phyloP scores from a whole-genome alignment of 1,140 invertebrate genomes.

The Maniola jurtina region DNA sequence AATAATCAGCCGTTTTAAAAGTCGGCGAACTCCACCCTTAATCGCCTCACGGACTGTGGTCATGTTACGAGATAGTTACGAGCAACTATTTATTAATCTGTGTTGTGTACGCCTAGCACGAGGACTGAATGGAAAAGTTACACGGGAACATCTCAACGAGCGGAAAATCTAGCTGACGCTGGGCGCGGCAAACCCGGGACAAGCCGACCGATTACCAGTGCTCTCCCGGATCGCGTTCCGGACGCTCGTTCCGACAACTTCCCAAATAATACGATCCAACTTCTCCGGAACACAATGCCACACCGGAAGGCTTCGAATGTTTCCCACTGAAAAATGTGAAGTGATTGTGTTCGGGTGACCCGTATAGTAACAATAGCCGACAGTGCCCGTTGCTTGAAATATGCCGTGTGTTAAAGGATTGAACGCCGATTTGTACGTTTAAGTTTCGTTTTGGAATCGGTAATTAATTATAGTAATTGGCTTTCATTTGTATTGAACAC shows the following conservation, averaged over 20 bases:
- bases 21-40: too few species aligned
- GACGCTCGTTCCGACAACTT: slow-evolving; percentile 26
- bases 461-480: slow-evolving; percentile 14
- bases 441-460: slow-evolving; percentile 14
- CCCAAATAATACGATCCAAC: slow-evolving; percentile 40
- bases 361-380: slow-evolving; percentile 10
- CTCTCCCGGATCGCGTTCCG: slow-evolving; percentile 48
- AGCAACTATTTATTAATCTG: not conserved
- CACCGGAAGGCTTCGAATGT: slow-evolving; percentile 40
- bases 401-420: slow-evolving; percentile 24
- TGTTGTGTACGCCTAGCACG: not conserved
- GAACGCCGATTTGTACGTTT: slow-evolving; percentile 20
- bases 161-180: slow-evolving; percentile 33
- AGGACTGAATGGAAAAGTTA: slow-evolving; percentile 35
- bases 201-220: slow-evolving; percentile 40
- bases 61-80: too few species aligned
- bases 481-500: not conserved
- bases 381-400: slow-evolving; percentile 2
- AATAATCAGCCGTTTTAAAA: too few species aligned
- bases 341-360: slow-evolving; percentile 27
- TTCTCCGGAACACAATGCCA: slow-evolving; percentile 48
- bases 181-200: slow-evolving; percentile 44
- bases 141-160: slow-evolving; percentile 29
- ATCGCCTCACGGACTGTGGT: too few species aligned
- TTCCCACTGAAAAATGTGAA: slow-evolving; percentile 46